A percentile compares a stretch with the other conserved stretches of the same genome.
Conservation (phyloP, 1,140 invertebrate species). For the Coenobita brevimanus region DNA sequence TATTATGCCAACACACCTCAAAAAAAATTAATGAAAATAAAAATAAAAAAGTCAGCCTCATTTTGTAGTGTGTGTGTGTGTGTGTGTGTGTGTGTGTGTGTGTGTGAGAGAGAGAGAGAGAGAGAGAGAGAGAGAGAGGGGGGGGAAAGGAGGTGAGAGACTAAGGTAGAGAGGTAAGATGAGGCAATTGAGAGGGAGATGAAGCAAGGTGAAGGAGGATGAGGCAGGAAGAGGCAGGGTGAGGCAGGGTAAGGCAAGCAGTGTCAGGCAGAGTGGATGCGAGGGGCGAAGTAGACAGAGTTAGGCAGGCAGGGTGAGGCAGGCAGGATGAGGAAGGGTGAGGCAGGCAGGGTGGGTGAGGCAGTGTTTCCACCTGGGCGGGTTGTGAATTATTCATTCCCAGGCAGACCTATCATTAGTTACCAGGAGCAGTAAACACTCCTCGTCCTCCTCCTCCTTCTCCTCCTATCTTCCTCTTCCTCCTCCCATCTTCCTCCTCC, state of each 20-base stretch:
- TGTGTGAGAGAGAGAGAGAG: too few species aligned
- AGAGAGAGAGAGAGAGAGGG: not conserved
- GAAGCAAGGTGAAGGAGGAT: not conserved
- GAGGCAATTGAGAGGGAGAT: not conserved
- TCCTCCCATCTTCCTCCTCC: too few species aligned
- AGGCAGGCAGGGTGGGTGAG: too few species aligned
- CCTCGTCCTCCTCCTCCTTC: not conserved
- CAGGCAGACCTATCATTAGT: too few species aligned
- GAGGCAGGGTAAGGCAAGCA: not conserved
- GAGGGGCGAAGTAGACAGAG: not conserved
- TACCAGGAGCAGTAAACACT: too few species aligned
- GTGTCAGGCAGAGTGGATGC: not conserved
- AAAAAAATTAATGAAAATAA: too few species aligned
- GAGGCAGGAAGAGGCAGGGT: not conserved
- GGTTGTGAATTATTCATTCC: too few species aligned
- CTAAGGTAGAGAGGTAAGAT: not conserved
- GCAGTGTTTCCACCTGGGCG: too few species aligned
- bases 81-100: too few species aligned
- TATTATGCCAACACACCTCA: too few species aligned
- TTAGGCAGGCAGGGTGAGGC: not conserved
- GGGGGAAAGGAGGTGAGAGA: not conserved
- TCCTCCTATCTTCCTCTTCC: not conserved
- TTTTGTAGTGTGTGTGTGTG: too few species aligned
- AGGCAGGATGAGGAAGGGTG: not conserved
- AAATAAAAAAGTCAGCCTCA: too few species aligned